Base-by-base conservation (phyloP, 2,113 vertebrate species). In the Muntiacus muntjak region DNA sequence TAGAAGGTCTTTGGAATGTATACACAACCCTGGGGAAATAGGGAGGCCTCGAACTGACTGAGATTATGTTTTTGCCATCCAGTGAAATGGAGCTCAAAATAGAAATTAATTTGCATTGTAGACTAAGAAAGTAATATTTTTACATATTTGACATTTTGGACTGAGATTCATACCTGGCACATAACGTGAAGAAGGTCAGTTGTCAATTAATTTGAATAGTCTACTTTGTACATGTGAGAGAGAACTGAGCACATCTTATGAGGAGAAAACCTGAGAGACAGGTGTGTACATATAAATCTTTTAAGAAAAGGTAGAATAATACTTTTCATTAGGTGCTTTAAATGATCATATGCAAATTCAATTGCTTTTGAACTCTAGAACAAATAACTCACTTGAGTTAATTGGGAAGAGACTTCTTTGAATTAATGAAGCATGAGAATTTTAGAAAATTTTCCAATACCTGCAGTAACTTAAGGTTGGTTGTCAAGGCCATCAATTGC, bases 371-470 rank as follows among this genome's bases (percentile, higher is more conserved):
- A 89, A 78, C 9, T 82, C 45, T 86, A 97, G 78, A 86, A 26
- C 28, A 60, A 45, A 74, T 93, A 50, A 82, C 9, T 96, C 88
- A 96, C 89, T 97, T 91, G 67, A 94, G 82, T 97, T 97, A 91
- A 91, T 93, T 96, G 67, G 71, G 17, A 91, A 71, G 60, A 98
- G 36, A 83, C 19, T 33, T 96, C 30, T 91, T 89, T 91, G 76
- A 95, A 97, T 97, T 96, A 97, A 95, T 71, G 86, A 93, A 86
- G 82, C 83, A 71, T 82, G 60, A 83, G 82, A 91, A 94, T 95
- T 94, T 95, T 87, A 94, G 85, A 96, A 74, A 97, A 33, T 55
- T 98, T 94, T 89, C 71, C 89, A 97, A 43, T 97, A 97, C 30
- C 28, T 79, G 9, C 33, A 67, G 8, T 89, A 96, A 83, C 33